Percentiles rank a stretch among this genome's conserved stretches.
These are phyloP conservation scores for Spilarctia lutea DNA, from an alignment of 2,888 invertebrate species.

Conservation along the genomic window DNA sequence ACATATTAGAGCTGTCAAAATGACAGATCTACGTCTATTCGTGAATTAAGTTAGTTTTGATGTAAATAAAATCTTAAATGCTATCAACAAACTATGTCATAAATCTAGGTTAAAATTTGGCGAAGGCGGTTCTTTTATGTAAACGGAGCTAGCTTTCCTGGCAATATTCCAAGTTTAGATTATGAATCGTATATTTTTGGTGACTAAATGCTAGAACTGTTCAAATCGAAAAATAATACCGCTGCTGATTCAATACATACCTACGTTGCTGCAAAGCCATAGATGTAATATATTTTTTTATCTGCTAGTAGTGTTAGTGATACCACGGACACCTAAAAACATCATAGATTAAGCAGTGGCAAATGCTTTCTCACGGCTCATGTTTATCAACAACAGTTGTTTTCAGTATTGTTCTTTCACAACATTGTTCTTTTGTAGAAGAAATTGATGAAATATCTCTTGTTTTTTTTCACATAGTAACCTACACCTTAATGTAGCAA, in stretches of 20 bases:
- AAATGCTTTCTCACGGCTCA: conserved; percentile 29
- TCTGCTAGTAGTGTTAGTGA: not conserved
- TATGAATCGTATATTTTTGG: conserved; percentile 5
- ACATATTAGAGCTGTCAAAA: not conserved
- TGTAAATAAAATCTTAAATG: not conserved
- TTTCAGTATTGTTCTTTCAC: conserved; percentile 12
- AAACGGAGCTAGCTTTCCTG: not conserved
- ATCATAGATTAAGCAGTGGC: not conserved
- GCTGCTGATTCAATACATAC: not conserved
- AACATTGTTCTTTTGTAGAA: not conserved
- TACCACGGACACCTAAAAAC: too few relatives aligned
- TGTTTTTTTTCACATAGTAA: not conserved
- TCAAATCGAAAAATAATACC: not conserved
- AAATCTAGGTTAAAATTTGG: not conserved
- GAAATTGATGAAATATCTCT: not conserved
- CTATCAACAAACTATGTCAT: not conserved
- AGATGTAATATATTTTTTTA: not conserved
- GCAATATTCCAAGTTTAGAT: conserved; percentile 4
- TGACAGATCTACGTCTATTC: not conserved
- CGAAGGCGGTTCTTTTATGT: conserved; percentile 1
- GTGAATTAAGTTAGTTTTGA: not conserved
- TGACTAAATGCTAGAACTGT: not conserved
- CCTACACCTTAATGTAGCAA: not conserved
- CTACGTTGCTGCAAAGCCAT: too few relatives aligned
- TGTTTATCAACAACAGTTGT: conserved; percentile 38